Percentiles rank a stretch among this genome's conserved stretches.
These are phyloP conservation scores for Odontophorus gujanensis DNA, from an alignment of 2,113 vertebrate species.

Conservation along the genomic window DNA sequence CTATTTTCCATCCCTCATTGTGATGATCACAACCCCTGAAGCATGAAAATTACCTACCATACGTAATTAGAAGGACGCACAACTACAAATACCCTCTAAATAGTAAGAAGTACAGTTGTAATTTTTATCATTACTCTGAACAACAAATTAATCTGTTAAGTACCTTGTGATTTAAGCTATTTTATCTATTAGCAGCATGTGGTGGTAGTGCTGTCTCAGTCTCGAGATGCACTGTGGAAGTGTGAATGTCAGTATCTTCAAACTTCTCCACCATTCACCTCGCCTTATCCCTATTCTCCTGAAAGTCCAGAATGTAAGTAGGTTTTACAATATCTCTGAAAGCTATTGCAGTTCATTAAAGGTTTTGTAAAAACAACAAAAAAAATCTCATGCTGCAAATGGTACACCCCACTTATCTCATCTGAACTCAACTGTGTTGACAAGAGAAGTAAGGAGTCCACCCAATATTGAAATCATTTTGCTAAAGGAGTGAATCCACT, in stretches of 20 bases:
- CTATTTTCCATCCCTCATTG: not conserved
- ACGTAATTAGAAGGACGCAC: not conserved
- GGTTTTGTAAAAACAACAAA: not conserved
- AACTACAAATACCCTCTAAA: not conserved
- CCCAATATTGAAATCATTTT: not conserved
- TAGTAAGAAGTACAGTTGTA: not conserved
- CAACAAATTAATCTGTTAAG: not conserved
- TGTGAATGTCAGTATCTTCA: fast-evolving
- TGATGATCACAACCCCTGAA: not conserved
- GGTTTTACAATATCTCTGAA: not conserved
- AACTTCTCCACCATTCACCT: not conserved
- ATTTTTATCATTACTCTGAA: not conserved
- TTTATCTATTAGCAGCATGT: not conserved
- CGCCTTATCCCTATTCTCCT: not conserved
- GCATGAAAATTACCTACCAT: not conserved
- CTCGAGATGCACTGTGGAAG: not conserved
- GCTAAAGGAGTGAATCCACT: not conserved
- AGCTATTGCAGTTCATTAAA: not conserved
- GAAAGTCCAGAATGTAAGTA: not conserved
- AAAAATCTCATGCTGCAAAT: not conserved
- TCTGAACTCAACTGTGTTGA: not conserved
- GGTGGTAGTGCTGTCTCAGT: not conserved
- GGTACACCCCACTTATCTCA: not conserved
- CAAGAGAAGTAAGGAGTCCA: not conserved
- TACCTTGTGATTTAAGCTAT: not conserved